Conservation (phyloP, 2,888 invertebrate genomes). For the Conomelus anceps region DNA sequence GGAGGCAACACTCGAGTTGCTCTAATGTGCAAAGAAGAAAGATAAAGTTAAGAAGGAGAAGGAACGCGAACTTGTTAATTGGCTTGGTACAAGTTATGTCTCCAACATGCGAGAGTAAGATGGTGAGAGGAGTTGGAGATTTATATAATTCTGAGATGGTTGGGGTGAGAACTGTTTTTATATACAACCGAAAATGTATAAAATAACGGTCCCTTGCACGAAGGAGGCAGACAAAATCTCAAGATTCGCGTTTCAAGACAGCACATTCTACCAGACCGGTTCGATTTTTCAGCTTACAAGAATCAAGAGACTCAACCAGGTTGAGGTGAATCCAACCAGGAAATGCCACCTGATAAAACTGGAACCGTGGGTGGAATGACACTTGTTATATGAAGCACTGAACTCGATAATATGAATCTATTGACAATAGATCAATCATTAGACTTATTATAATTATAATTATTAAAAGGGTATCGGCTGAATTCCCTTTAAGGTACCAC, state of each 20-base stretch:
- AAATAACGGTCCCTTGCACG: background rate
- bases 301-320: background rate
- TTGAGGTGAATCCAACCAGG: background rate
- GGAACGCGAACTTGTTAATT: background rate
- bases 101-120: background rate
- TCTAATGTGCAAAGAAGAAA: background rate
- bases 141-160: background rate
- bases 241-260: background rate
- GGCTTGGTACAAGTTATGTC: background rate
- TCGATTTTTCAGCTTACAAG: background rate
- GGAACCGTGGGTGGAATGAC: background rate
- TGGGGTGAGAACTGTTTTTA: background rate
- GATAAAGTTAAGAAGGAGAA: background rate
- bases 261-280: background rate
- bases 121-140: background rate
- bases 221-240: background rate
- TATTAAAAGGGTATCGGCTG: too few relatives aligned
- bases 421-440: background rate
- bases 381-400: background rate
- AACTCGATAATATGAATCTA: background rate
- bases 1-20: background rate
- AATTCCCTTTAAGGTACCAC: too few relatives aligned
- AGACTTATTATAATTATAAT: too few relatives aligned
- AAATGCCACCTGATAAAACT: background rate
- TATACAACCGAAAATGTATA: background rate